phyloP scores from a whole-genome alignment of 1,140 invertebrate species.

The Steinernema feltiae region DNA sequence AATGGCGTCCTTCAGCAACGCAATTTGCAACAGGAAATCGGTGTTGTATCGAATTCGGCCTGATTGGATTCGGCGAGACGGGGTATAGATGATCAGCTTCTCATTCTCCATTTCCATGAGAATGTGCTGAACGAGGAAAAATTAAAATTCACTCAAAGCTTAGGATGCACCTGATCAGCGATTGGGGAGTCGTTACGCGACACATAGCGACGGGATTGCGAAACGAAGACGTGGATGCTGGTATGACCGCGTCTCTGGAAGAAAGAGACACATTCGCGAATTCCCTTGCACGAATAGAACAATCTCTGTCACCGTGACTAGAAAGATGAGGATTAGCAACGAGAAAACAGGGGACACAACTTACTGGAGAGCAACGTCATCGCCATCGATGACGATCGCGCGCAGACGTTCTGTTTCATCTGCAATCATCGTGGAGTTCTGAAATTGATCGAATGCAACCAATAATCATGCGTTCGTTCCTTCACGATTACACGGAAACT shows the following conservation, averaged over 20 bases:
- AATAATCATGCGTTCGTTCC: no score
- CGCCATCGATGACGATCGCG: neutral
- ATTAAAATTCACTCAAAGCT: neutral
- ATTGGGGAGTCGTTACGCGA: neutral
- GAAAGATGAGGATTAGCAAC: neutral
- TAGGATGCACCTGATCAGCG: neutral
- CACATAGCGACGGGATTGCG: neutral
- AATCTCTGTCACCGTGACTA: neutral
- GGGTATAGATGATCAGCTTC: neutral
- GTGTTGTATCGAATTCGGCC: neutral
- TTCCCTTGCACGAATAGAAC: neutral
- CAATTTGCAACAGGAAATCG: neutral
- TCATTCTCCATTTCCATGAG: neutral
- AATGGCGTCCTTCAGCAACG: neutral
- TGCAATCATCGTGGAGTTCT: no score
- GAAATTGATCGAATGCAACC: no score
- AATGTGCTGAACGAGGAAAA: neutral
- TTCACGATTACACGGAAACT: no score
- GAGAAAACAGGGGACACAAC: neutral
- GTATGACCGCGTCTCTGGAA: neutral
- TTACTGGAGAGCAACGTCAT: neutral
- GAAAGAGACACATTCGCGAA: neutral
- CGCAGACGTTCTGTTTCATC: no score
- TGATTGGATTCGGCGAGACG: neutral
- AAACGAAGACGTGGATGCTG: neutral